Percentiles rank a stretch among this genome's conserved stretches.
Evolutionary conservation across 2,113 vertebrate species (phyloP).

Genomic region (Regulus satrapa): DNA sequence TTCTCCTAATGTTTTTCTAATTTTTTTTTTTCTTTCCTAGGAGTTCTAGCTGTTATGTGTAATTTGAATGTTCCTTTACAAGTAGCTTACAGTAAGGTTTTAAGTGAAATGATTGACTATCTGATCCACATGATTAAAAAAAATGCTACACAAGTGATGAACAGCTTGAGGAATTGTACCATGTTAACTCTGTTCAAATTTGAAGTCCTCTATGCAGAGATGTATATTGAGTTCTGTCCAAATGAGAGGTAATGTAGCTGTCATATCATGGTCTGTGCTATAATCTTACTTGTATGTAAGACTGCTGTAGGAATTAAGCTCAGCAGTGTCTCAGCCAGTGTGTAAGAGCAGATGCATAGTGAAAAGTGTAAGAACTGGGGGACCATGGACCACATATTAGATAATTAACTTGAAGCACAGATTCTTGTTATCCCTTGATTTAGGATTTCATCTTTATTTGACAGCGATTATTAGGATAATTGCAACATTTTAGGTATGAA

Average conservation of each 20-base stretch:
- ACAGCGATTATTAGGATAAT: background rate
- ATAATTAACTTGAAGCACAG: background rate
- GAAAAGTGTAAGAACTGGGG: background rate
- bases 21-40: background rate
- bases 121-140: background rate
- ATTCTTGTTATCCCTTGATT: background rate
- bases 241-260: background rate
- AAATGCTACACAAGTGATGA: background rate
- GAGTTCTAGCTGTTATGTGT: background rate
- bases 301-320: background rate
- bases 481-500: background rate
- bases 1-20: background rate
- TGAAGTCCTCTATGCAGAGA: background rate
- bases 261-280: background rate
- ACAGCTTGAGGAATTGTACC: background rate
- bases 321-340: background rate
- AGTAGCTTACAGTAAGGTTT: background rate
- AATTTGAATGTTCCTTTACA: background rate
- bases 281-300: background rate
- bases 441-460: constrained; percentile 8
- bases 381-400: background rate
- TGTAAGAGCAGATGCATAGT: background rate
- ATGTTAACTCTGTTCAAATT: background rate
- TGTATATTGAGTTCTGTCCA: background rate
- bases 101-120: background rate